A percentile compares a stretch with the other conserved stretches of the same genome.
phyloP scores from a whole-genome alignment of 2,797 vertebrate species.

The Betta splendens region DNA sequence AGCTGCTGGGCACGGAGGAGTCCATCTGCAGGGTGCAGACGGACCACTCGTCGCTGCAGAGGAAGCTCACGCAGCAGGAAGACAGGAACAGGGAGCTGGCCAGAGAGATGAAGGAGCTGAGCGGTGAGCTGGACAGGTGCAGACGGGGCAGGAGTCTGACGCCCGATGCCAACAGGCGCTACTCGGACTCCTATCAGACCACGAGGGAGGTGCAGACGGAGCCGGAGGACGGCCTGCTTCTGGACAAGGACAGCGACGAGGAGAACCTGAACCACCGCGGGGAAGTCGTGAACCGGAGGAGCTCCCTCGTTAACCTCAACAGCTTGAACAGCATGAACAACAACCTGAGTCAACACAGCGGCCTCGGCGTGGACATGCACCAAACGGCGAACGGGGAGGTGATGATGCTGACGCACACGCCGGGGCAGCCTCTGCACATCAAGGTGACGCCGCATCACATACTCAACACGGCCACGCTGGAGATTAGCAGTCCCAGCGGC shows the following conservation, averaged over 20 bases:
- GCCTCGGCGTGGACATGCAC: conserved; percentile 80
- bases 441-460: conserved; percentile 94
- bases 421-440: conserved; percentile 93
- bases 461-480: conserved; percentile 92
- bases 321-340: conserved; percentile 80
- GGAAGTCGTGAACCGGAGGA: conserved; percentile 77
- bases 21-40: conserved; percentile 88
- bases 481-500: conserved; percentile 90
- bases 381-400: conserved; percentile 86
- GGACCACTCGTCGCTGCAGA: conserved; percentile 88
- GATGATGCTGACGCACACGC: conserved; percentile 89
- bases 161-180: conserved; percentile 80
- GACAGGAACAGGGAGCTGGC: conserved; percentile 90
- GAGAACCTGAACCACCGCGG: conserved; percentile 81
- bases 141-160: conserved; percentile 84
- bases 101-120: conserved; percentile 91
- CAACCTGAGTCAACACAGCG: conserved; percentile 80
- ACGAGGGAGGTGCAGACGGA: conserved; percentile 95
- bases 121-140: conserved; percentile 87
- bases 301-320: conserved; percentile 76
- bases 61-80: conserved; percentile 92
- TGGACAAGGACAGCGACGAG: conserved; percentile 80
- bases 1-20: conserved; percentile 90
- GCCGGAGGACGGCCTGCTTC: conserved; percentile 76
- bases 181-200: conserved; percentile 83